Evolutionary conservation across 2,113 vertebrate species (phyloP).

Genomic region (Rhinopithecus roxellana): DNA sequence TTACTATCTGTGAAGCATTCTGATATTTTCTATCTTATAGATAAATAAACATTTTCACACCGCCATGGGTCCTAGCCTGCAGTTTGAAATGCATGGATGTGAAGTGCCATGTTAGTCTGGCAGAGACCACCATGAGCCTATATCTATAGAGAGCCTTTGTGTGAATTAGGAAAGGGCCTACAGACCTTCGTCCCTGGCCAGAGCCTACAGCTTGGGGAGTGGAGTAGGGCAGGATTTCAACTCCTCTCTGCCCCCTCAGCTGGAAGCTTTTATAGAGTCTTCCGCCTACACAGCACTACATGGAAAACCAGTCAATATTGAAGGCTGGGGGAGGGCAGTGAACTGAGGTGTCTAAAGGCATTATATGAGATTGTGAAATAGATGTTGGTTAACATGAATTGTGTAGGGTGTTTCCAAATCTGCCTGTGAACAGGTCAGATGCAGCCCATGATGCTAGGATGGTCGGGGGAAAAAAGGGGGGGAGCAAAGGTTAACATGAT

Average conservation of each 20-base stretch:
- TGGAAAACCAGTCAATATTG: not conserved
- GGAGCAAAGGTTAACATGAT: not conserved
- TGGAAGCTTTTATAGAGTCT: not conserved
- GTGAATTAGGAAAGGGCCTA: not conserved
- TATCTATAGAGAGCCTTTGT: accelerated
- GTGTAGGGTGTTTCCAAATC: not conserved
- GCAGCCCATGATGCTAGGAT: not conserved
- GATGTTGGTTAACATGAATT: accelerated
- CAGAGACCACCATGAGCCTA: accelerated
- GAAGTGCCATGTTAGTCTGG: not conserved
- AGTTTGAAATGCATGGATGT: too few species aligned
- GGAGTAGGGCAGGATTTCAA: not conserved
- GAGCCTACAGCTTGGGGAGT: not conserved
- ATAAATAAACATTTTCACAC: not conserved
- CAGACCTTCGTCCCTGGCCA: not conserved
- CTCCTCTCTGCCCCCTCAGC: not conserved
- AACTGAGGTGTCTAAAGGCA: accelerated
- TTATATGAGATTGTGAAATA: accelerated
- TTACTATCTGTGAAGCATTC: not conserved
- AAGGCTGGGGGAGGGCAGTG: not conserved
- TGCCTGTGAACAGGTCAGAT: not conserved
- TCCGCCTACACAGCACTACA: not conserved
- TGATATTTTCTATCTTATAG: not conserved
- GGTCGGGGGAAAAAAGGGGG: not conserved
- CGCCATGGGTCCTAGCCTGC: not conserved